Percentiles rank a stretch among this genome's conserved stretches.
Evolutionary conservation across 35 echinoderm and acorn worm species (phyloP).

Genomic region (Holothuria glaberrima): DNA sequence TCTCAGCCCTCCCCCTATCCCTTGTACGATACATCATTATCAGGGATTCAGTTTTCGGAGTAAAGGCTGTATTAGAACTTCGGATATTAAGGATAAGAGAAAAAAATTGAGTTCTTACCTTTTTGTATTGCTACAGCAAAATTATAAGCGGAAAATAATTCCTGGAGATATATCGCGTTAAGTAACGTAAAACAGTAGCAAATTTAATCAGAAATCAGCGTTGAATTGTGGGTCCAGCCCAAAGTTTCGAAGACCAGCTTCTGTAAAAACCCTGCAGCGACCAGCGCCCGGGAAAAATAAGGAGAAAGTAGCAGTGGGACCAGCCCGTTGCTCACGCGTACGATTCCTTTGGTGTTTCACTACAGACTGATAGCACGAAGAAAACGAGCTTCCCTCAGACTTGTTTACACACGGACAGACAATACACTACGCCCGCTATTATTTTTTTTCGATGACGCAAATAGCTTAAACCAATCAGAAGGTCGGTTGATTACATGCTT

Average conservation of each 20-base stretch:
- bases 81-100: no score
- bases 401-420: no score
- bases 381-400: no score
- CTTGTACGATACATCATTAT: no score
- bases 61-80: no score
- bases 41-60: no score
- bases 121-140: background rate
- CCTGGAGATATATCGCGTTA: background rate
- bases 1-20: no score
- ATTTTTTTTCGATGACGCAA: no score
- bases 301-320: conserved; percentile 24
- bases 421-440: no score
- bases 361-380: background rate
- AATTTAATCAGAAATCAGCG: conserved; percentile 4
- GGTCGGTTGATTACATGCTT: no score
- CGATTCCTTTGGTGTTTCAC: conserved; percentile 14
- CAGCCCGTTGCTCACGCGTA: conserved; percentile 25
- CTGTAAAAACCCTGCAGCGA: conserved; percentile 50
- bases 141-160: conserved; percentile 28
- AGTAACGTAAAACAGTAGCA: background rate
- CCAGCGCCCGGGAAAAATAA: conserved; percentile 56
- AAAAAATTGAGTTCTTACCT: conserved; percentile 8
- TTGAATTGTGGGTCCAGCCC: conserved; percentile 51
- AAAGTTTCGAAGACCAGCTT: conserved; percentile 54
- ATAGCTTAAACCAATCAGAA: no score